Evolutionary conservation across 2,888 invertebrate genomes (phyloP), one percentile per base, ranked within the genome.

Genomic region (Plusia festucae): DNA sequence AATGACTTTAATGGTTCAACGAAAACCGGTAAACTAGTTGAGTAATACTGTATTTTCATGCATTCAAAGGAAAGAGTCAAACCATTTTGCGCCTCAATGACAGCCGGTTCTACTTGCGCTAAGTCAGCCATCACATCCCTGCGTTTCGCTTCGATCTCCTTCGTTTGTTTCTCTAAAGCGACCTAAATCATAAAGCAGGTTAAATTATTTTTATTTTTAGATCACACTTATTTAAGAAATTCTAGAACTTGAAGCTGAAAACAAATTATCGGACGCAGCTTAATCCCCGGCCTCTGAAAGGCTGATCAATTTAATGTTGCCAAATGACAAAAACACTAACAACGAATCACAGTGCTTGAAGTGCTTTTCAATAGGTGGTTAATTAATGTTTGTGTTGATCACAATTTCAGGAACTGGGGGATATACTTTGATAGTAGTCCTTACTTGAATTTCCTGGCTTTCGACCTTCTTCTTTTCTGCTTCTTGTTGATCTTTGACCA

Each of bases 401-500:
- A n/a, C n/a, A n/a, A n/a, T n/a, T n/a, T n/a, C n/a, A n/a, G n/a
- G n/a, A n/a, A n/a, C n/a, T n/a, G n/a, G n/a, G n/a, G n/a, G n/a
- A 13, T 6, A 0, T 1, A 6, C 16, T 7, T 16, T 11, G 1
- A 9, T 20, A 7, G 9, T 1, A 16, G 34, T 16, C 22, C 78
- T 72, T 75, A 94, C 95, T 93, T 99, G 99, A 88, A 99, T 98
- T 89, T 99, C 99, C 90, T 99, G 99, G 85, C 99, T 99, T 85
- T 99, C 98, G 44, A 99, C 98, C 92, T 99, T 99, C 94, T 99
- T 99, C 95, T 99, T 98, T 91, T 99, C 99, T 1, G 99, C 99
- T 91, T 99, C 99, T 87, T 99, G 99, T 91, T 99, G 99, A 93
- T 99, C 99, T 95, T 99, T 99, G 55, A 99, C 98, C 99, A 99